These are phyloP conservation scores for Calidris pygmaea DNA, from an alignment of 2,113 vertebrate species.

Conservation along the genomic window DNA sequence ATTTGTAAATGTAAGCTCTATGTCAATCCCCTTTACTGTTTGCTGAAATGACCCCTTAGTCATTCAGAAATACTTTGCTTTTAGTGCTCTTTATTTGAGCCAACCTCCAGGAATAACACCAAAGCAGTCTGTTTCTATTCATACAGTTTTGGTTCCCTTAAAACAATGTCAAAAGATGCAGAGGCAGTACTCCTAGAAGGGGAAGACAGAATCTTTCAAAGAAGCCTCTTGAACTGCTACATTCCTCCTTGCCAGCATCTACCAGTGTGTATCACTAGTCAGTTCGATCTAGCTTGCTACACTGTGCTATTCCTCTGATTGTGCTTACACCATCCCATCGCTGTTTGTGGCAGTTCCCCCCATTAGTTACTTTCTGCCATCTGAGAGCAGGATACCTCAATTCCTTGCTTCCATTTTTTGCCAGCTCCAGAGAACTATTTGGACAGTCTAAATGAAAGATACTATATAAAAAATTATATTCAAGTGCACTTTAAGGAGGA, in stretches of 20 bases:
- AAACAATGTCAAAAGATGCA: neutral
- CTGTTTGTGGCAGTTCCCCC: neutral
- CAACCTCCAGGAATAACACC: neutral
- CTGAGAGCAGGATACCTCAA: neutral
- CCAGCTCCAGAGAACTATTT: neutral
- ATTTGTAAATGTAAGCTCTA: neutral
- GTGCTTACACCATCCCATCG: neutral
- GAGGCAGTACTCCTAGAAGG: neutral
- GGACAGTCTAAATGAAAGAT: neutral
- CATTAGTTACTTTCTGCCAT: accelerated
- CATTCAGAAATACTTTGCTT: neutral
- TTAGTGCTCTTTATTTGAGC: neutral
- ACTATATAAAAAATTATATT: neutral
- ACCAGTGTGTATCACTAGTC: neutral
- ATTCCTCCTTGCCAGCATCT: neutral
- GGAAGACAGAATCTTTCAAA: neutral
- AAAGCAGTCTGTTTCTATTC: neutral
- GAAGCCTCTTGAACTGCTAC: neutral
- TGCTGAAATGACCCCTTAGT: neutral
- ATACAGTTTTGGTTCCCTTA: neutral
- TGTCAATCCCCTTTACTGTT: neutral
- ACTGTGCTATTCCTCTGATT: neutral
- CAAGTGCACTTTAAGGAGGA: neutral
- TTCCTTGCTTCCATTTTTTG: neutral
- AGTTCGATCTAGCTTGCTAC: accelerated